Conservation (phyloP, 2,888 invertebrate species). For the Sinelater perroti region DNA sequence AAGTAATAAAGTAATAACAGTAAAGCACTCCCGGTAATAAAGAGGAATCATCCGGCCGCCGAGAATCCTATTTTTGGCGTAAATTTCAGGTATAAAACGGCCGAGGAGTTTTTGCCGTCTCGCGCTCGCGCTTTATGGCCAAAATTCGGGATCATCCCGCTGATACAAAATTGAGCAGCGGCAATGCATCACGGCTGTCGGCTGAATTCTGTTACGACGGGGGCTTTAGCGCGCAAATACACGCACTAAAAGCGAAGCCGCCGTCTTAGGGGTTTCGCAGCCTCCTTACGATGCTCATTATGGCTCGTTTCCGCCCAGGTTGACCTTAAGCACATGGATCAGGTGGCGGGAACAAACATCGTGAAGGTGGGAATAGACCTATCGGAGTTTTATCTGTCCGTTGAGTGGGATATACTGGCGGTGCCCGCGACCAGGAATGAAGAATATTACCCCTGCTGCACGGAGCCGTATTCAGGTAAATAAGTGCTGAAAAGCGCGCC, state of each 20-base stretch:
- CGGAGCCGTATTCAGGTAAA: conserved; percentile 86
- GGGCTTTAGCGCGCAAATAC: neutral
- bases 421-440: conserved; percentile 92
- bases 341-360: conserved; percentile 83
- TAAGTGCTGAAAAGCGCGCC: conserved; percentile 7
- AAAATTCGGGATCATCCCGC: conserved; percentile 19
- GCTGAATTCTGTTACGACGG: conserved; percentile 22
- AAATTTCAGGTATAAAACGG: conserved; percentile 19
- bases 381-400: conserved; percentile 94
- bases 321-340: conserved; percentile 88
- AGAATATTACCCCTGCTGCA: conserved; percentile 90
- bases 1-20: conserved; percentile 33
- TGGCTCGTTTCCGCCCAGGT: conserved; percentile 65
- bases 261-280: neutral
- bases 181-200: conserved; percentile 6
- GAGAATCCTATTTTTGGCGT: conserved; percentile 17
- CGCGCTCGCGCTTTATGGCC: conserved; percentile 11
- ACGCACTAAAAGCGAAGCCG: neutral
- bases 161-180: conserved; percentile 15
- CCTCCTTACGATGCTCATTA: conserved; percentile 1
- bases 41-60: conserved; percentile 25
- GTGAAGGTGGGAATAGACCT: conserved; percentile 91
- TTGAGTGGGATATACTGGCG: conserved; percentile 97
- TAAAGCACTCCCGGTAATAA: conserved; percentile 28
- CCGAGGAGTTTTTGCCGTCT: conserved; percentile 7